Base-by-base conservation (phyloP, 2,797 vertebrate species). In the Atherinosoma microstoma region DNA sequence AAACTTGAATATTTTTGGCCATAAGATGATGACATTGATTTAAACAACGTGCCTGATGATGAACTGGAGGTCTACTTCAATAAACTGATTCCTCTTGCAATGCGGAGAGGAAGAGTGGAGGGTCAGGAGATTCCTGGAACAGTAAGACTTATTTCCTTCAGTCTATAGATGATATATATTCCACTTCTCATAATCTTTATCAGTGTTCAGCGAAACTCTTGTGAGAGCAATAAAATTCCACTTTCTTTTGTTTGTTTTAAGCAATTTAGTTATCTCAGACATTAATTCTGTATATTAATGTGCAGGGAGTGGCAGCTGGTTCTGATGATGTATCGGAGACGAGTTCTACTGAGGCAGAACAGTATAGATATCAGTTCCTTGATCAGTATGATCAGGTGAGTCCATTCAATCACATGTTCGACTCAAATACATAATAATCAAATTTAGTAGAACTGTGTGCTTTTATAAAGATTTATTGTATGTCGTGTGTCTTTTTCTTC, bases 61-160 rank as follows among this genome's bases (percentile, higher is more conserved):
- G 94, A 96, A 34, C 86, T 99, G 51, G 95, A 98, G 81, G 91
- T 94, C 1, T 99, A 98, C 89, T 99, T 98, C 86, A 96, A 96
- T 62, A 96, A 97, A 61, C 86, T 99, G 77, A 89, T 97, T 18
- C 91, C 95, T 62, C 95, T 95, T 73, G 95, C 94, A 83, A 95
- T 96, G 90, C 89, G 94, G 76, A 95, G 94, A 88, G 96, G 96
- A 69, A 84, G 89, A 69, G 88, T 92, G 3, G 92, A 96, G 40
- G 90, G 94, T 20, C 94, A 95, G 73, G 96, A 97, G 73, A 93
- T 96, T 68, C 85, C 94, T 62, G 83, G 80, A 29, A 59, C 82
- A 29, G 94, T 95, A 88, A 92, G 92, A 16, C 10, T 18, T 62
- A 15, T 49, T 8, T 2, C 12, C 22, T 36, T 18, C 12, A 29